Base-by-base conservation (phyloP, 2,888 invertebrate genomes). In the Eilema sororculum region DNA sequence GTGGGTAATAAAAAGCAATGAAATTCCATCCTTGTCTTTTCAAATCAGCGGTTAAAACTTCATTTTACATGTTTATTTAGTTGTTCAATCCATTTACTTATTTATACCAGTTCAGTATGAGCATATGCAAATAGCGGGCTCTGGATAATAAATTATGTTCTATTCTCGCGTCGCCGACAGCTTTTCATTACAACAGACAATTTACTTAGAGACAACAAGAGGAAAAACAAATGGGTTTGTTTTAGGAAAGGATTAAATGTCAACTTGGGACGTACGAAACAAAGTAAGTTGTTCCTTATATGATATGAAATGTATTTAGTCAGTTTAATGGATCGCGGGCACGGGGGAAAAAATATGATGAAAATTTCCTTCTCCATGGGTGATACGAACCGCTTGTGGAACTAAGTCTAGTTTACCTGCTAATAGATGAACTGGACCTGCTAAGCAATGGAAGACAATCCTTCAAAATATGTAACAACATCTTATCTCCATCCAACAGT, bases 141-240 rank as follows among this genome's bases (percentile, higher is more conserved):
- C 24, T 74, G 24, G n/a, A 62, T 56, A 25, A 58, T 57, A 68
- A 68, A 68, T 58, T 25, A 57, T 63, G 22, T 57, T 59, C 57
- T 28, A 64, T 70, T 57, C 58, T 24, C 33, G 24, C 37, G 25
- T 63, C 28, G 41, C 9, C 62, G 63, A 64, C 63, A 63, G 57
- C 28, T 46, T 59, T 68, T 58, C 63, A 58, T 68, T 63, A 65
- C 56, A 33, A 56, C 16, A 0, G 37, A 58, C 41, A 58, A 68
- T 59, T 64, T 68, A 68, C 57, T 59, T 64, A 59, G 58, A 63
- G 28, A 52, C 52, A n/a, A 68, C 41, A 41, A 41, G 16, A 41
- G 41, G 41, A 30, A 56, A 56, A 56, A 33, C 24, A 30, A 65
- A 56, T 56, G 30, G 25, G 46, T 28, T n/a, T 10, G 63, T 52